Conservation (phyloP, 2,113 vertebrate genomes). For the Hystrix brachyura region DNA sequence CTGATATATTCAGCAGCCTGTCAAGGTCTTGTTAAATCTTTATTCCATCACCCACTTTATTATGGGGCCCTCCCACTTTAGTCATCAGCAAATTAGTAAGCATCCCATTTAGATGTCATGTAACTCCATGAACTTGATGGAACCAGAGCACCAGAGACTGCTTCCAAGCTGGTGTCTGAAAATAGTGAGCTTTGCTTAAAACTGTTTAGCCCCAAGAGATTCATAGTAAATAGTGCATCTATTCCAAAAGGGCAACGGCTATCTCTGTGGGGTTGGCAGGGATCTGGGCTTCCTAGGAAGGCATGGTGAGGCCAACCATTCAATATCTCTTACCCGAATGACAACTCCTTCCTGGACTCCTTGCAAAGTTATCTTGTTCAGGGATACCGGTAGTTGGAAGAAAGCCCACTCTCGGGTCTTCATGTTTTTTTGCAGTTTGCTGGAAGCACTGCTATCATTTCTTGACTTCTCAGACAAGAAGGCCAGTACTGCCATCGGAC, state of each 20-base stretch:
- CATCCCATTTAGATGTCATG: constrained; percentile 15
- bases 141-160: not conserved
- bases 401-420: not conserved
- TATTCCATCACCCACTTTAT: constrained; percentile 3
- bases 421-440: constrained; percentile 88
- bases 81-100: constrained; percentile 55
- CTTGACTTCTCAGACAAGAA: constrained; percentile 84
- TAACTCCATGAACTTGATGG: constrained; percentile 13
- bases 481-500: constrained; percentile 85
- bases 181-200: not conserved
- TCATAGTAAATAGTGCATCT: not conserved
- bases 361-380: not conserved
- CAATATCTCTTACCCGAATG: not conserved
- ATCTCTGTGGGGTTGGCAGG: not conserved
- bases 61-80: constrained; percentile 4
- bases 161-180: not conserved
- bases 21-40: constrained; percentile 64
- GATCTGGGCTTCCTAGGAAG: not conserved
- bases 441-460: constrained; percentile 89
- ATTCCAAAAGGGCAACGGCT: accelerated
- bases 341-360: not conserved
- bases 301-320: accelerated
- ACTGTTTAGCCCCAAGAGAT: not conserved
- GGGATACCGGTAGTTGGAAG: not conserved
- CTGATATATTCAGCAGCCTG: constrained; percentile 46